These are phyloP conservation scores for Thereva nobilitata DNA, from an alignment of 2,888 invertebrate species.

Conservation along the genomic window DNA sequence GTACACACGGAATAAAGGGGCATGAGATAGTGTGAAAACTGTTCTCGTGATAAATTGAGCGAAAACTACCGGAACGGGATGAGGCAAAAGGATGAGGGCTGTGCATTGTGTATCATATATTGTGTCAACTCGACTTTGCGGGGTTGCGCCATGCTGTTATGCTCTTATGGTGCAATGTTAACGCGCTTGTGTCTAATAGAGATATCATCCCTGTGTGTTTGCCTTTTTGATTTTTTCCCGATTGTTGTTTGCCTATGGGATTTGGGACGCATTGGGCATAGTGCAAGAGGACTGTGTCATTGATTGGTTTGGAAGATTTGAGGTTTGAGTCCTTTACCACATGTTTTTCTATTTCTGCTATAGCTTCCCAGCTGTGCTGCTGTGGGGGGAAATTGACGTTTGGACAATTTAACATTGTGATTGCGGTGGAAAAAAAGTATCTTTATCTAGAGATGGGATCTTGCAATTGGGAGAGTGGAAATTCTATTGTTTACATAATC, in stretches of 20 bases:
- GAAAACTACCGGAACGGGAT: slow-evolving; percentile 13
- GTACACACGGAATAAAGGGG: slow-evolving; percentile 22
- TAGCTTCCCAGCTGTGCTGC: not conserved
- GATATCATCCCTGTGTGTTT: slow-evolving; percentile 40
- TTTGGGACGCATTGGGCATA: slow-evolving; percentile 16
- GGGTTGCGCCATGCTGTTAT: slow-evolving; percentile 15
- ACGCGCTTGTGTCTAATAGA: slow-evolving; percentile 35
- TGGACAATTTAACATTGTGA: slow-evolving; percentile 25
- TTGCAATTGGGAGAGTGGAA: no score
- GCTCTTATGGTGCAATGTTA: slow-evolving; percentile 29
- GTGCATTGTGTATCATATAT: slow-evolving; percentile 11
- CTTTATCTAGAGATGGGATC: no score
- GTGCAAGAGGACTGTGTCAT: no score
- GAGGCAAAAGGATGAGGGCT: slow-evolving; percentile 31
- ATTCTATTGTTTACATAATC: slow-evolving; percentile 32
- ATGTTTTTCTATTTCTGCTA: slow-evolving; percentile 11
- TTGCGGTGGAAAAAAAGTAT: not conserved
- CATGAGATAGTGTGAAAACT: slow-evolving; percentile 34
- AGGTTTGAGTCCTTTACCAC: slow-evolving; percentile 33
- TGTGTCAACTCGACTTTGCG: slow-evolving; percentile 12
- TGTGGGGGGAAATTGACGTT: slow-evolving; percentile 17
- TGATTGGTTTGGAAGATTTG: slow-evolving; percentile 25
- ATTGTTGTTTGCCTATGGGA: slow-evolving; percentile 30
- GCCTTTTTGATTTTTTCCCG: slow-evolving; percentile 39
- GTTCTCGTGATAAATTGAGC: slow-evolving; percentile 38